Percentiles rank a stretch among this genome's conserved stretches.
These are phyloP conservation scores for Leptopterna dolabrata DNA, from an alignment of 2,888 invertebrate genomes.

Conservation along the genomic window DNA sequence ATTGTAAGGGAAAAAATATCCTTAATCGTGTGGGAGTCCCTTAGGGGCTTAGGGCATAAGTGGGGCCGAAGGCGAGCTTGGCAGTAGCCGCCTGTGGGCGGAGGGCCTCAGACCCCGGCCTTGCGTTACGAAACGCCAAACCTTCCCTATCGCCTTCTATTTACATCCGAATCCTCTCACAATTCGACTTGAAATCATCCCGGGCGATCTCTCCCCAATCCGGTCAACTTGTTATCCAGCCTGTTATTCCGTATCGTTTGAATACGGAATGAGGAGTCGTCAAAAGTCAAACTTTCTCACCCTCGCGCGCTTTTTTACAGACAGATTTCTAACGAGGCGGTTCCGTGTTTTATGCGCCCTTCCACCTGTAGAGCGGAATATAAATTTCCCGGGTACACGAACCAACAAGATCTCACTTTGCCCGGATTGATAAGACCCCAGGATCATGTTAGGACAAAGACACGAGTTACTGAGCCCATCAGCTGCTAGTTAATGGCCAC, in stretches of 20 bases:
- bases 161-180: conserved; percentile 23
- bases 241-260: neutral
- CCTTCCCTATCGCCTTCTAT: neutral
- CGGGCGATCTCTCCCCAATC: neutral
- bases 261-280: neutral
- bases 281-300: neutral
- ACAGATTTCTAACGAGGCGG: neutral
- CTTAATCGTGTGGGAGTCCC: conserved; percentile 37
- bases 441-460: too few relatives aligned
- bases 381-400: too few relatives aligned
- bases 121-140: neutral
- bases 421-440: too few relatives aligned
- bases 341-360: neutral
- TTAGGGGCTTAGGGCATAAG: neutral
- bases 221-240: neutral
- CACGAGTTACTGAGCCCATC: too few relatives aligned
- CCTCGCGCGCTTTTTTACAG: neutral
- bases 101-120: neutral
- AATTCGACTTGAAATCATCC: neutral
- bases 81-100: neutral
- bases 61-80: neutral
- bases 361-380: too few relatives aligned
- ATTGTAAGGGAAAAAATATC: neutral
- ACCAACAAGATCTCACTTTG: too few relatives aligned
- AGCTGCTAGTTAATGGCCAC: too few relatives aligned